Evolutionary conservation across 2,888 invertebrate genomes (phyloP), one percentile per base, ranked within the genome.

Genomic region (Heliconius erato): DNA sequence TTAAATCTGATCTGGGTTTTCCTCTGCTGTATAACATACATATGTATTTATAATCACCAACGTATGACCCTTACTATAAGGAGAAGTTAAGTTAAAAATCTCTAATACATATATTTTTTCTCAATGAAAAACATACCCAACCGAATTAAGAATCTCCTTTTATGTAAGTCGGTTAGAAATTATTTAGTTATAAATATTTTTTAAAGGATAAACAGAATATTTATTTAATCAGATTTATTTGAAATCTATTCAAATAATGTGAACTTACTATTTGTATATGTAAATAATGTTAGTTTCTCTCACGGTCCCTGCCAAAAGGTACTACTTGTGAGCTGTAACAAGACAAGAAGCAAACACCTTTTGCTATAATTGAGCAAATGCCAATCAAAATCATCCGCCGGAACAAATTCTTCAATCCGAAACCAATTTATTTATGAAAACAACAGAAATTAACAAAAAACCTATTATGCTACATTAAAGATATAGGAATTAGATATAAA

Each of bases 341-440:
- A 69, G 81, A 81, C 81, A 74, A 84, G 82, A 81, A 80, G 68
- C 74, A 40, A 80, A 71, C 82, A 69, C 81, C 80, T 85, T 84
- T 85, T 88, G 89, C 91, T 90, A 90, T 92, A 92, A 91, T 91
- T 91, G 91, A 92, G 90, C 91, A 90, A 91, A 91, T 90, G 93
- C 93, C 95, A 94, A 92, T 95, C 94, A 93, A 91, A 91, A 88
- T 92, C 89, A 92, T 94, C 94, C 94, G 92, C 92, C 90, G 90
- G 89, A 89, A 91, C 91, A 90, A 91, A 91, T 91, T 91, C 89
- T 74, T 74, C 59, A 74, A 19, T 12, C 59, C 14, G 88, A 86
- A 26, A 65, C 32, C 80, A 40, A n/a, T 74, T 35, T 23, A 35
- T 16, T 40, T 40, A 40, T 40, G 11, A n/a, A 11, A n/a, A 32